Evolutionary conservation across 2,113 vertebrate species (phyloP).

Genomic region (Alaudala cheleensis): DNA sequence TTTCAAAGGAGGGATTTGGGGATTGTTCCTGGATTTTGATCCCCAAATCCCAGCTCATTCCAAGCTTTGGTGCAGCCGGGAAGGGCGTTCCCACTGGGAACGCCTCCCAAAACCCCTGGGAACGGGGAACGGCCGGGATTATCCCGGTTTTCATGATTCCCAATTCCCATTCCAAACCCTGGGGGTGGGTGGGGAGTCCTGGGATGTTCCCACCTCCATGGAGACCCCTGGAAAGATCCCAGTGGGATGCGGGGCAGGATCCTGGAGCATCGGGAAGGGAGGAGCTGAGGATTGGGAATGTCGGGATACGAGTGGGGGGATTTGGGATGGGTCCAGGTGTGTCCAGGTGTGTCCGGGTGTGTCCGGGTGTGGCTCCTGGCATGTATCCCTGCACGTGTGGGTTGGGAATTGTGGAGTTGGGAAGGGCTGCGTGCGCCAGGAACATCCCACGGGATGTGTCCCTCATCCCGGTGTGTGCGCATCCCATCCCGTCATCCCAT

Average conservation of each 20-base stretch:
- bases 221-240: not conserved
- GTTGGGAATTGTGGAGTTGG: not conserved
- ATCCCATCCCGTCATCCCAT: too few species aligned
- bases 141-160: not conserved
- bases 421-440: not conserved
- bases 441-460: not conserved
- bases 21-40: not conserved
- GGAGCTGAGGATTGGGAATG: not conserved
- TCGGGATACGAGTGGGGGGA: rapidly evolving
- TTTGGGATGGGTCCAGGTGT: not conserved
- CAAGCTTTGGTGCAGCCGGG: not conserved
- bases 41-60: not conserved
- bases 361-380: too few species aligned
- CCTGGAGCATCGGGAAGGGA: not conserved
- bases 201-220: rapidly evolving
- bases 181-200: not conserved
- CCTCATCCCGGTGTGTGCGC: too few species aligned
- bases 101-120: not conserved
- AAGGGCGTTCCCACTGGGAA: not conserved
- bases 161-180: not conserved
- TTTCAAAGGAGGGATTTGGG: not conserved
- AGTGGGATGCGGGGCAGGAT: not conserved
- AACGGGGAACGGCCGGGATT: not conserved
- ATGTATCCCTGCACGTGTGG: not conserved
- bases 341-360: not conserved